Evolutionary conservation across 2,113 vertebrate species (phyloP).

Genomic region (Aptenodytes forsteri): DNA sequence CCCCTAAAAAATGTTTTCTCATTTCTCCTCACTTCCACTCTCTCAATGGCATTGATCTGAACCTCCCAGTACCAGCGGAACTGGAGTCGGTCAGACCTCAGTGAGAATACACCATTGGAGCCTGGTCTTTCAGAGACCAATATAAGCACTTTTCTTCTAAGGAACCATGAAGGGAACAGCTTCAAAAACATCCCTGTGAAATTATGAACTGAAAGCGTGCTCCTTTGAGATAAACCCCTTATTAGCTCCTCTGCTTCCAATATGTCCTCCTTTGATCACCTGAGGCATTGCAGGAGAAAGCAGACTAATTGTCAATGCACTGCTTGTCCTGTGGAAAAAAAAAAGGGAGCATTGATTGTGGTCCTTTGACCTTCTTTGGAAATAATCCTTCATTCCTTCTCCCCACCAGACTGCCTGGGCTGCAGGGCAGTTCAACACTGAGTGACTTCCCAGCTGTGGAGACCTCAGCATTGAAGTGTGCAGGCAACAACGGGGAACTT

Average conservation of each 20-base stretch:
- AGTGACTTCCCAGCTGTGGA: constrained; percentile 33
- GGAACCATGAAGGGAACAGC: neutral
- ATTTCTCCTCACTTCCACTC: neutral
- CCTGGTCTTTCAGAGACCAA: neutral
- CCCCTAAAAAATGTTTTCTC: neutral
- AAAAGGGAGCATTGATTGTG: neutral
- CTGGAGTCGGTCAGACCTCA: neutral
- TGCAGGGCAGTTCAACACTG: neutral
- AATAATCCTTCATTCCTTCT: neutral
- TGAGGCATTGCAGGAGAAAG: neutral
- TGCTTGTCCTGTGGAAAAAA: neutral
- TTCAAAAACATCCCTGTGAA: neutral
- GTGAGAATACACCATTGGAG: too few species aligned
- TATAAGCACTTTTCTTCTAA: neutral
- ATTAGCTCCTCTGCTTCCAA: neutral
- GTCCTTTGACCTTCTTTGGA: neutral
- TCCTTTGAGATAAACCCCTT: neutral
- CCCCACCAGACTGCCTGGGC: neutral
- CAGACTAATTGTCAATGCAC: neutral
- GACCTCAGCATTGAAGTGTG: neutral
- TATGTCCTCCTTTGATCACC: neutral
- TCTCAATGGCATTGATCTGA: neutral
- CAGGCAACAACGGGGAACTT: neutral
- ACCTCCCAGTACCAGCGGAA: neutral
- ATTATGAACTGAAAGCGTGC: rapidly evolving